Evolutionary conservation across 2,797 vertebrate species (phyloP).

Genomic region (Scolopax bukidnonensis): DNA sequence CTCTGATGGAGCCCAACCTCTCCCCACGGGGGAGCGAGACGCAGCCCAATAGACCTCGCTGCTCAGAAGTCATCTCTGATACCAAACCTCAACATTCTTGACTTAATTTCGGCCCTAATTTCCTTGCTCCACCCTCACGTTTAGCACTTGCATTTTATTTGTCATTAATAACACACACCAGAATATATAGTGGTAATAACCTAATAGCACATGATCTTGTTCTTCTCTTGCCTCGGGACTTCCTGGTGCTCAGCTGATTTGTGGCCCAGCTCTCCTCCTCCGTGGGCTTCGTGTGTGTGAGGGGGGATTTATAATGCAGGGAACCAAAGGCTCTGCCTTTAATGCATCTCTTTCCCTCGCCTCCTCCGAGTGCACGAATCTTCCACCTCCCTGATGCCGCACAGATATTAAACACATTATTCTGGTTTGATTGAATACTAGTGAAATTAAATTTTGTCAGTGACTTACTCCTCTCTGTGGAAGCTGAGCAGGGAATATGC

Average conservation of each 20-base stretch:
- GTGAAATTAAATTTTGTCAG: constrained; percentile 61
- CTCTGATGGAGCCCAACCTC: neutral
- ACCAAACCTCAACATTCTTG: neutral
- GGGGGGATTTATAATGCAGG: neutral
- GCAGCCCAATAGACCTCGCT: neutral
- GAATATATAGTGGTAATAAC: constrained; percentile 37
- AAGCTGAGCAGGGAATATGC: neutral
- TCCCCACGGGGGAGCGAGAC: neutral
- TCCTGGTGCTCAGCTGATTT: neutral
- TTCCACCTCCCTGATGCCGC: constrained; percentile 45
- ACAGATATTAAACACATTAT: constrained; percentile 78
- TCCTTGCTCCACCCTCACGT: neutral
- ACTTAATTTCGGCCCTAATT: neutral
- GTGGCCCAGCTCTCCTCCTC: neutral
- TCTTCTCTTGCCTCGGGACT: constrained; percentile 3
- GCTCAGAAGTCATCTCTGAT: neutral
- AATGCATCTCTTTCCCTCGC: constrained; percentile 27
- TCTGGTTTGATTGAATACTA: constrained; percentile 71
- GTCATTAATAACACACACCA: neutral
- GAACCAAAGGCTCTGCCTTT: constrained; percentile 9
- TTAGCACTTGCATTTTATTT: neutral
- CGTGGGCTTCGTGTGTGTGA: neutral
- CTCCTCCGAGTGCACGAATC: constrained; percentile 60
- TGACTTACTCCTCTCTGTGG: neutral
- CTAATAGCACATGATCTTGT: neutral